Conservation (phyloP, 92 coral and sea anemone genomes). For the Phenganax stokvisi region DNA sequence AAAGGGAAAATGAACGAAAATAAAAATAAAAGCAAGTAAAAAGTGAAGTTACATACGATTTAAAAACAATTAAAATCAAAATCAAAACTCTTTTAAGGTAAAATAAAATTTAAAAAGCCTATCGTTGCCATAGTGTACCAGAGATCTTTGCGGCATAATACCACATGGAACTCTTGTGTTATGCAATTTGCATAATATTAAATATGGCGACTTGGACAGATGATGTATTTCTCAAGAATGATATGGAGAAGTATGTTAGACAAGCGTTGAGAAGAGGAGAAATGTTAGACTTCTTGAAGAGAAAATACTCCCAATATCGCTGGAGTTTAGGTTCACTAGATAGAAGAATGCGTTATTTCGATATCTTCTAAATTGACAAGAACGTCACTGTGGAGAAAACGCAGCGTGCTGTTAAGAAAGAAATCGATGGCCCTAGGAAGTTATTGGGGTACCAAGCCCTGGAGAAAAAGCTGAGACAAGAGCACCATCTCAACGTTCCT, state of each 20-base stretch:
- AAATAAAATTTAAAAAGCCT: no score
- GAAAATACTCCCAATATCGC: not conserved
- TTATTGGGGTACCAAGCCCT: not conserved
- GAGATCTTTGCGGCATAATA: no score
- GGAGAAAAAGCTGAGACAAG: conserved; percentile 7
- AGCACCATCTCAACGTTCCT: not conserved
- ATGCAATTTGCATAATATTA: no score
- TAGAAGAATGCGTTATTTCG: not conserved
- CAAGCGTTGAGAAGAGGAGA: conserved; percentile 6
- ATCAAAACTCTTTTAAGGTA: no score
- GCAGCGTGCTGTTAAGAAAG: conserved; percentile 4
- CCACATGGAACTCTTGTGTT: no score
- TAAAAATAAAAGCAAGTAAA: no score
- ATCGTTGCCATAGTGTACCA: no score
- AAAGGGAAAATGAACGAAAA: no score
- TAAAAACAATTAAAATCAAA: no score
- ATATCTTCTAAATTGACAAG: not conserved
- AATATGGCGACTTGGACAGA: not conserved
- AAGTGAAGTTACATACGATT: no score
- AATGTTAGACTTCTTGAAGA: not conserved
- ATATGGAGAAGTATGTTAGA: conserved; percentile 14
- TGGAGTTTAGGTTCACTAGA: conserved; percentile 4
- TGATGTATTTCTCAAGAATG: not conserved
- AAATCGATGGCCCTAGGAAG: not conserved
- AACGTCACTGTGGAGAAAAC: not conserved